Percentiles rank a stretch among this genome's conserved stretches.
Conservation (phyloP, 2,797 vertebrate genomes). For the Tenualosa ilisha region DNA sequence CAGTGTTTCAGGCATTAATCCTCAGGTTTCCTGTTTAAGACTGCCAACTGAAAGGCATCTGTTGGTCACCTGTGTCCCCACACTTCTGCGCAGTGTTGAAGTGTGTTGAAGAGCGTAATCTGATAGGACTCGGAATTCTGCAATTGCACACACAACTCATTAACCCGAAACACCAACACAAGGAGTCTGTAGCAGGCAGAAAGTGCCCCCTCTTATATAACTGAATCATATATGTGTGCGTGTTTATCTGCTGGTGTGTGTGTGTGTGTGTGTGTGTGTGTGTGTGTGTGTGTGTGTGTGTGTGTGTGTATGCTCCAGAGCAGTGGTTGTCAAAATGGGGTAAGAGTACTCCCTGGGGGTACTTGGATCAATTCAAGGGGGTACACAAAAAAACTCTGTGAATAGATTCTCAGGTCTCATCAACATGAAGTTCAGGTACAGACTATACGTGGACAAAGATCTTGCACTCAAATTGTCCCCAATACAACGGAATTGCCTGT, state of each 20-base stretch:
- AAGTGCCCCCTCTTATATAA: background rate
- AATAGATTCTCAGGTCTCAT: too few species aligned
- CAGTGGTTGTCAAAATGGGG: too few species aligned
- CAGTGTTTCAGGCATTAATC: background rate
- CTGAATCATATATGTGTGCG: background rate
- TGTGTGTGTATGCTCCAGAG: too few species aligned
- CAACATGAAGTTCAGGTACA: too few species aligned
- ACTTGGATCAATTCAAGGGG: too few species aligned
- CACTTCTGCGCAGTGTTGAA: conserved; percentile 41
- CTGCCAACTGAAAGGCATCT: conserved; percentile 63
- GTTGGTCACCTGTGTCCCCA: conserved; percentile 53
- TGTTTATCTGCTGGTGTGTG: background rate
- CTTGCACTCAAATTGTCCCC: too few species aligned
- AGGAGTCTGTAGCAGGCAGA: background rate
- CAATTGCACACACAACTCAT: conserved; percentile 68
- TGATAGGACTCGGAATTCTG: conserved; percentile 48
- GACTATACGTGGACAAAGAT: too few species aligned
- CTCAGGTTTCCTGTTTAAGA: conserved; percentile 34
- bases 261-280: background rate
- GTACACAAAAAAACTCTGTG: too few species aligned
- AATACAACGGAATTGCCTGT: too few species aligned
- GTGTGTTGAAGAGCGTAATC: conserved; percentile 57
- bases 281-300: too few species aligned
- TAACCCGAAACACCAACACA: conserved; percentile 55
- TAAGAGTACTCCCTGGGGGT: too few species aligned